A percentile compares a stretch with the other conserved stretches of the same genome.
Evolutionary conservation across 2,113 vertebrate genomes (phyloP).

Genomic region (Haemorhous mexicanus): DNA sequence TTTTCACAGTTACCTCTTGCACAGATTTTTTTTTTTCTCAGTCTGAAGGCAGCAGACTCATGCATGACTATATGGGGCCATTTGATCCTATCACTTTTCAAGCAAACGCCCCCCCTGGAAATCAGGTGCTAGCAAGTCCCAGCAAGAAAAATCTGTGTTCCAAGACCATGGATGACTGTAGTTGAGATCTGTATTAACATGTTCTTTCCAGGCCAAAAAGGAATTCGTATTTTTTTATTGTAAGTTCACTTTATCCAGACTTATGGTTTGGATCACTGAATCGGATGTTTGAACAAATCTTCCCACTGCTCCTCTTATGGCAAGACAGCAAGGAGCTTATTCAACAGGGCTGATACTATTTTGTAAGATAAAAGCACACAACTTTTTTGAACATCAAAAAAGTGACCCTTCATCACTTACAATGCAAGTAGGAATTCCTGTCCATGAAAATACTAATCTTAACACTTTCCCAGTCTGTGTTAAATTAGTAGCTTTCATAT

Average conservation of each 20-base stretch:
- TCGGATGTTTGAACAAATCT: background rate
- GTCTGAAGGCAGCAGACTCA: conserved; percentile 28
- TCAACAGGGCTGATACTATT: background rate
- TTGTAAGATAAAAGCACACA: conserved; percentile 14
- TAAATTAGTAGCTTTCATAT: conserved; percentile 50
- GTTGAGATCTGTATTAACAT: conserved; percentile 28
- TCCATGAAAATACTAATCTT: conserved; percentile 31
- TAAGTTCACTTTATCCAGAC: conserved; percentile 15
- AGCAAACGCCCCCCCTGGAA: conserved; percentile 9
- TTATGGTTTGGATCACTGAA: conserved; percentile 35
- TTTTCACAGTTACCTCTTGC: conserved; percentile 25
- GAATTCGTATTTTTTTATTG: background rate
- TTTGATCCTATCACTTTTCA: conserved; percentile 51
- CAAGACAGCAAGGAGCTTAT: background rate
- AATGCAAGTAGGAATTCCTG: conserved; percentile 9
- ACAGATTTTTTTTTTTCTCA: background rate
- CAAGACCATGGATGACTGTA: conserved; percentile 13
- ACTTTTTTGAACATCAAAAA: conserved; percentile 38
- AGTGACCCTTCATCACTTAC: conserved; percentile 33
- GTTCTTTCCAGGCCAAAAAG: conserved; percentile 1
- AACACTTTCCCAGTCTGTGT: conserved; percentile 39
- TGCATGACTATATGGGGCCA: conserved; percentile 42
- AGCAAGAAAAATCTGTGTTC: conserved; percentile 43
- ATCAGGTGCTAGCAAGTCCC: conserved; percentile 36
- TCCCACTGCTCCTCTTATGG: background rate